Percentiles rank a stretch among this genome's conserved stretches.
Conservation (phyloP, 2,888 invertebrate species). For the Halictus ligatus region DNA sequence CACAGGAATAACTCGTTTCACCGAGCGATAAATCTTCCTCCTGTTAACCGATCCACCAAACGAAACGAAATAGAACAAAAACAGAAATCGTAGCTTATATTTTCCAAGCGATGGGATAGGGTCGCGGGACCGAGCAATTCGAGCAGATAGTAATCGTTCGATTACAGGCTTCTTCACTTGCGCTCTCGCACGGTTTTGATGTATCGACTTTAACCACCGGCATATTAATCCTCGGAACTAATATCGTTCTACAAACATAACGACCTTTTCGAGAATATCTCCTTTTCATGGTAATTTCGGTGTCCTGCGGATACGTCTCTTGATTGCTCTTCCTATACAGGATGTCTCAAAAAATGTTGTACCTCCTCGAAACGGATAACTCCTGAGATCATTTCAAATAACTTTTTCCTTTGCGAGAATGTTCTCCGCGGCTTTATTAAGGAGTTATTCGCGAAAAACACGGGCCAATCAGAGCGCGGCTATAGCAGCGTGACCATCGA, state of each 20-base stretch:
- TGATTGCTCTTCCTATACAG: background rate
- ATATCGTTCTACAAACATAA: constrained; percentile 3
- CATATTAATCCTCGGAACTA: background rate
- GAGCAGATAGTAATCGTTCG: constrained; percentile 39
- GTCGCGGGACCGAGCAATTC: constrained; percentile 18
- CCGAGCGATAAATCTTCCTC: constrained; percentile 41
- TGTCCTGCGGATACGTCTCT: background rate
- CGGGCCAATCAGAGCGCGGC: too few relatives aligned
- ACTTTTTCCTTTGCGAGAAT: too few relatives aligned
- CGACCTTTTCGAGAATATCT: background rate
- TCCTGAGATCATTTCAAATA: too few relatives aligned
- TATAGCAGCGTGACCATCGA: too few relatives aligned
- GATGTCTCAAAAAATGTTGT: too few relatives aligned
- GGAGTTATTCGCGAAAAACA: too few relatives aligned
- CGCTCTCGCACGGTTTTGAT: constrained; percentile 6
- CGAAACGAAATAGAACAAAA: background rate
- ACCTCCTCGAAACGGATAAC: too few relatives aligned
- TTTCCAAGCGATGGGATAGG: constrained; percentile 33
- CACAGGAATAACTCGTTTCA: constrained; percentile 50
- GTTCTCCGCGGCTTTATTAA: too few relatives aligned
- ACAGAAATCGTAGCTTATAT: constrained; percentile 33
- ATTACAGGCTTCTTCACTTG: constrained; percentile 41
- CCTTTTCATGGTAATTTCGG: background rate
- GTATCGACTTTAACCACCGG: constrained; percentile 17
- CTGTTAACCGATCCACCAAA: constrained; percentile 35